Percentiles rank a stretch among this genome's conserved stretches.
Evolutionary conservation across 2,888 invertebrate genomes (phyloP).

Genomic region (Mycalesis mineus): DNA sequence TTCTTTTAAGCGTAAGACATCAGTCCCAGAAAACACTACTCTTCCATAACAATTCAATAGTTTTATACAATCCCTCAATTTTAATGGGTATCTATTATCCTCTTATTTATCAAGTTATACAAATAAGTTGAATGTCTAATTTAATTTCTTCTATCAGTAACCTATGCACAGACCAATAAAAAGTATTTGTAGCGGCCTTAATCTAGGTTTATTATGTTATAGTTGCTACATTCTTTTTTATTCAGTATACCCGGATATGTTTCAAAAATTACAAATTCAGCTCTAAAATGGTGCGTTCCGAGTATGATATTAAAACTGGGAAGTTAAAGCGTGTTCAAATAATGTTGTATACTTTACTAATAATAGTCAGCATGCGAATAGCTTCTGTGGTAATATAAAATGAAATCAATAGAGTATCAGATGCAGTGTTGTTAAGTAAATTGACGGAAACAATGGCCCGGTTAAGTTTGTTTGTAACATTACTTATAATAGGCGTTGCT

Average conservation of each 20-base stretch:
- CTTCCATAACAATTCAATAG: no score
- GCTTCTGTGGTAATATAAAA: constrained; percentile 14
- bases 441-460: constrained; percentile 25
- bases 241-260: neutral
- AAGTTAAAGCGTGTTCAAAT: neutral
- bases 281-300: neutral
- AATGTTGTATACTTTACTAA: constrained; percentile 6
- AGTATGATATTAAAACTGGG: neutral
- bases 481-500: constrained; percentile 14
- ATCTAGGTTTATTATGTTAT: no score
- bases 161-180: no score
- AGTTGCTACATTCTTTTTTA: no score
- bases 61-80: no score
- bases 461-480: constrained; percentile 15
- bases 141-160: no score
- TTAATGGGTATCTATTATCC: no score
- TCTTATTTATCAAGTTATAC: no score
- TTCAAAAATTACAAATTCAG: neutral
- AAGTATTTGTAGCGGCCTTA: no score
- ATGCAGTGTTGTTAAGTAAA: constrained; percentile 11
- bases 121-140: no score
- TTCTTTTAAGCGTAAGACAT: no score
- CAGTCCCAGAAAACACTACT: no score
- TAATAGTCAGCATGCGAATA: neutral
- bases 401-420: neutral